Percentiles rank a stretch among this genome's conserved stretches.
Conservation (phyloP, 2,113 vertebrate genomes). For the Hassar affinis region DNA sequence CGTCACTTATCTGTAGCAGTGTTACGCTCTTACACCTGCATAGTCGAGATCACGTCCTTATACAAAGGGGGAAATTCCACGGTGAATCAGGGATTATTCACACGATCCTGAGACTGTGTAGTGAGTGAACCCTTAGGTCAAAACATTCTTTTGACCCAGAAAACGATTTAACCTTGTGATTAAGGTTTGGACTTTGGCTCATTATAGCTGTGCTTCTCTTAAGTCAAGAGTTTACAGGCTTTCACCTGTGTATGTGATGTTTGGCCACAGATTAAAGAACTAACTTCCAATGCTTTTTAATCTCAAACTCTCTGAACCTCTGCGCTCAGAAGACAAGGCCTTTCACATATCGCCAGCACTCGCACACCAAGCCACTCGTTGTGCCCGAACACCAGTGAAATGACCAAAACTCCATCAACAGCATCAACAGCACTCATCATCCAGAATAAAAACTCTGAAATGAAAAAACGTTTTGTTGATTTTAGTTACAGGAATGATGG, state of each 20-base stretch:
- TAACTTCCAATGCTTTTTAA: not conserved
- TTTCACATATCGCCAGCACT: not conserved
- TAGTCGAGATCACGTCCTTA: not conserved
- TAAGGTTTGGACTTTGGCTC: slow-evolving; percentile 10
- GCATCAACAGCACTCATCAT: no score
- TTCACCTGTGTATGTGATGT: not conserved
- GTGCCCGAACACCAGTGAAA: not conserved
- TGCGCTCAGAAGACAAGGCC: not conserved
- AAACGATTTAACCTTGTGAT: not conserved
- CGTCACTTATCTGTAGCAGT: not conserved
- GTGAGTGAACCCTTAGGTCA: not conserved
- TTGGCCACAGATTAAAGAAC: not conserved
- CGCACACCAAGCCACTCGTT: not conserved
- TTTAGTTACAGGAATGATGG: not conserved
- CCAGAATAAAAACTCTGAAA: not conserved
- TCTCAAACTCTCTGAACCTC: not conserved
- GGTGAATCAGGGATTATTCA: not conserved
- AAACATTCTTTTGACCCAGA: not conserved
- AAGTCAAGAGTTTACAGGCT: not conserved
- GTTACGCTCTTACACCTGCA: not conserved
- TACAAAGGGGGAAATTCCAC: not conserved
- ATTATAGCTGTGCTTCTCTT: not conserved
- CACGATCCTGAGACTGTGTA: not conserved
- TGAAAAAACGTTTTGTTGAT: not conserved
- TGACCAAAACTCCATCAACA: not conserved